Conservation (phyloP, 2,797 vertebrate species). For the Mareca strepera region DNA sequence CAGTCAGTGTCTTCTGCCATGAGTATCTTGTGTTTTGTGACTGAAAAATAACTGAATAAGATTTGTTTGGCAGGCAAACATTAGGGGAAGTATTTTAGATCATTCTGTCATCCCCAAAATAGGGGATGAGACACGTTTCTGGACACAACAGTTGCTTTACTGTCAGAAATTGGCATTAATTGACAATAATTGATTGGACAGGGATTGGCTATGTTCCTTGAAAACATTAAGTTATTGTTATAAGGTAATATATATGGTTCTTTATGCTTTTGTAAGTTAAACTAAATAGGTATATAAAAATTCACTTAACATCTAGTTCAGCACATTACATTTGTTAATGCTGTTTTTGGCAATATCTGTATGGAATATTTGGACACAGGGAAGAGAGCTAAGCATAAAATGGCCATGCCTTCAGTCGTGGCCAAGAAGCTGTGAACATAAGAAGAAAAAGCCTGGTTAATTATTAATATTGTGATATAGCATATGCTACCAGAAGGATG, state of each 20-base stretch:
- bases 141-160: background rate
- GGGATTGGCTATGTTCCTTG: background rate
- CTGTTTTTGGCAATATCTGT: background rate
- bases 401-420: background rate
- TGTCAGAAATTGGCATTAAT: background rate
- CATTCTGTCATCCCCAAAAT: background rate
- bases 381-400: background rate
- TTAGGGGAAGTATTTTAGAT: background rate
- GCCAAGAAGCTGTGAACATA: background rate
- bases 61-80: background rate
- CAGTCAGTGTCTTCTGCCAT: background rate
- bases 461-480: background rate
- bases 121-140: background rate
- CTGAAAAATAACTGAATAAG: background rate
- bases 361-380: background rate
- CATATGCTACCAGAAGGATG: background rate
- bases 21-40: background rate
- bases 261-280: background rate
- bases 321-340: background rate
- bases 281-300: background rate
- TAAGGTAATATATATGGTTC: background rate
- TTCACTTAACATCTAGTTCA: constrained; percentile 3
- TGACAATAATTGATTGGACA: background rate
- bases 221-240: background rate
- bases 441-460: background rate